Percentiles rank a stretch among this genome's conserved stretches.
phyloP scores from a whole-genome alignment of 2,113 vertebrate species.

The Acanthisitta chloris region DNA sequence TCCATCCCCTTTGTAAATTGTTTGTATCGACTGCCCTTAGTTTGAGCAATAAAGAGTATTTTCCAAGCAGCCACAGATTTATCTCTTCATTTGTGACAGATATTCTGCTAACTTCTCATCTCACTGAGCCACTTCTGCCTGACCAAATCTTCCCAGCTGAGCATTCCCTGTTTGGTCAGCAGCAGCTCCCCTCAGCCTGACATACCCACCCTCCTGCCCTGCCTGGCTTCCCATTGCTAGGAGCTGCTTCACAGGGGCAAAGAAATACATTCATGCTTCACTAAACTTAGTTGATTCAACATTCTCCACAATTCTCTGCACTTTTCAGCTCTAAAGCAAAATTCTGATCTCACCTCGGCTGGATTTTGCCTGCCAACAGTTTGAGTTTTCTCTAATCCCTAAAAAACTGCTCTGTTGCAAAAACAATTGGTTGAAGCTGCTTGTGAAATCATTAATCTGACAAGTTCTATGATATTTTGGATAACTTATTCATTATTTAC shows the following conservation, averaged over 20 bases:
- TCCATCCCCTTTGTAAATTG: background rate
- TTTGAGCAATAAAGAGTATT: background rate
- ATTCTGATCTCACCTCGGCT: background rate
- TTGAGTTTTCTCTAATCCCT: background rate
- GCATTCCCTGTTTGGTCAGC: background rate
- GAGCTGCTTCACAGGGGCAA: background rate
- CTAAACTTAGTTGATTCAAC: background rate
- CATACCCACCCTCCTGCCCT: background rate
- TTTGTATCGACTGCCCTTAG: background rate
- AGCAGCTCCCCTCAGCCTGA: background rate
- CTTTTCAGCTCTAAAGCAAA: background rate
- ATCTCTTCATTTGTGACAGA: background rate
- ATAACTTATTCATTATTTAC: background rate
- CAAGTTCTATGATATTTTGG: background rate
- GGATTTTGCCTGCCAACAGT: background rate
- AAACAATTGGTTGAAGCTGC: background rate
- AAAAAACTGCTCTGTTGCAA: background rate
- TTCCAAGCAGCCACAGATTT: background rate
- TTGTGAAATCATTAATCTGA: conserved; percentile 6
- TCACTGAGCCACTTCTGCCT: background rate
- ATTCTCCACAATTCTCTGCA: background rate
- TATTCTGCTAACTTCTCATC: background rate
- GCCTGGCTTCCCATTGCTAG: background rate
- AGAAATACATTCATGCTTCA: background rate
- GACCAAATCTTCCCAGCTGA: background rate